These are phyloP conservation scores for Ptilodon capucinus DNA, from an alignment of 2,888 invertebrate species.

Conservation along the genomic window DNA sequence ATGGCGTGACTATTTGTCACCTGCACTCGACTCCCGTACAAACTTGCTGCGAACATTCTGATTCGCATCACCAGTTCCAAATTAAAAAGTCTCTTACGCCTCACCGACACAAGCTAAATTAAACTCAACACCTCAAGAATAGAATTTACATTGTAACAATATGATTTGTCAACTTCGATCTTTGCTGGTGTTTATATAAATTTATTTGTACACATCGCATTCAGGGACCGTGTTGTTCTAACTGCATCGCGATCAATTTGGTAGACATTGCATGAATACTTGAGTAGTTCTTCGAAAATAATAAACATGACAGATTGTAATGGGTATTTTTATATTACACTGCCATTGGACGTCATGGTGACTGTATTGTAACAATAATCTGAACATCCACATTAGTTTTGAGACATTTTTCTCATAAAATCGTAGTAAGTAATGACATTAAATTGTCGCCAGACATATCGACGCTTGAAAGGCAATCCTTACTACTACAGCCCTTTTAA, in stretches of 20 bases:
- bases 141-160: slow-evolving; percentile 27
- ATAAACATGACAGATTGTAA: slow-evolving; percentile 28
- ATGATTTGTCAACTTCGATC: slow-evolving; percentile 12
- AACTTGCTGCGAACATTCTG: slow-evolving; percentile 70
- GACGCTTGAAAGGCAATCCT: no score
- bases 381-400: background rate
- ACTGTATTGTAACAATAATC: background rate
- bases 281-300: slow-evolving; percentile 44
- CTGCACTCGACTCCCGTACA: slow-evolving; percentile 78
- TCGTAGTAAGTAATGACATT: no score
- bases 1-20: slow-evolving; percentile 81
- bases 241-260: slow-evolving; percentile 72
- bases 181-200: slow-evolving; percentile 34
- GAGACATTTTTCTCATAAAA: background rate
- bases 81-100: slow-evolving; percentile 36
- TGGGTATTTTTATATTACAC: background rate
- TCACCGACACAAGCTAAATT: slow-evolving; percentile 15
- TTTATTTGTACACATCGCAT: slow-evolving; percentile 69
- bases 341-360: background rate
- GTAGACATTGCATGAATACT: slow-evolving; percentile 65
- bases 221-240: slow-evolving; percentile 68
- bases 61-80: slow-evolving; percentile 64
- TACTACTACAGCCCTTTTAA: no score
- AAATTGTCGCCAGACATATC: no score
- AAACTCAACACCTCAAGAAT: slow-evolving; percentile 13